Base-by-base conservation (phyloP, 2,797 vertebrate species). In the Lophius americanus region DNA sequence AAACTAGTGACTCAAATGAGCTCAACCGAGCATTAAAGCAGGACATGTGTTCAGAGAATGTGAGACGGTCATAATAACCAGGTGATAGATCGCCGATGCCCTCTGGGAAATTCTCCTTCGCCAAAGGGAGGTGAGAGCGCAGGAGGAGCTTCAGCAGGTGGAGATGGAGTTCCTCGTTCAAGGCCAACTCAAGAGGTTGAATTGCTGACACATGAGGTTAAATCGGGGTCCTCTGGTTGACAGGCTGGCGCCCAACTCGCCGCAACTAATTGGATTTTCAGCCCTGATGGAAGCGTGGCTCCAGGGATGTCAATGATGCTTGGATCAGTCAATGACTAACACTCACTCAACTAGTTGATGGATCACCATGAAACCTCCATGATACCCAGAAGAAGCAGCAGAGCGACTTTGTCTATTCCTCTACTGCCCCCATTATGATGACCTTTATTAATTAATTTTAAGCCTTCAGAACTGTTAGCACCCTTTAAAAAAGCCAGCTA, bases 71-170 rank as follows among this genome's bases (percentile, higher is more conserved):
- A 65, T 58, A 53, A 54, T 58, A 68, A 57, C 35, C 63, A 23
- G 41, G 70, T 47, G 41, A 70, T 57, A 38, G 5, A 55, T 55
- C 54, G 55, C 42, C 46, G 64, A 76, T 55, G 41, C 61, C 58
- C 41, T 63, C 44, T 60, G 65, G 64, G 32, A 67, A 56, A 69
- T 61, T 61, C 7, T 47, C 38, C 37, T 64, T 63, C 66, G 36
- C 14, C 14, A 56, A 64, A 51, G 10, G 43, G 55, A 63, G 58
- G n/a, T 38, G 11, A 48, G 46, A 36, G 10, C 13, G 37, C 35
- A 49, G 14, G 23, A 49, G 41, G 13, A 41, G 37, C 13, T 44
- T 13, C 36, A 66, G n/a, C 64, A 49, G 55, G 11, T 46, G 47
- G 23, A 9, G 43, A 33, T 55, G 4, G 3, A 55, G 41, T 8